These are phyloP conservation scores for Danio rerio DNA, from an alignment of 2,113 vertebrate genomes.

Conservation along the genomic window GRCz12tu NC_133195.1:21197501-21198000, in stretches of 20 bases:
- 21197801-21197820: not conserved
- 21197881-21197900: not conserved
- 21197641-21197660: not conserved
- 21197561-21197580: constrained; percentile 5
- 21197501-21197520: not conserved
- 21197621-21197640: not conserved
- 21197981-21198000: too few species aligned
- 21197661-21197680: not conserved
- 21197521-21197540: not conserved
- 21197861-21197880: not conserved
- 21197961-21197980: too few species aligned
- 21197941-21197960: too few species aligned
- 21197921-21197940: too few species aligned
- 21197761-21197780: constrained; percentile 59
- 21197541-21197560: not conserved
- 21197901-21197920: too few species aligned
- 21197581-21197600: not conserved
- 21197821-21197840: not conserved
- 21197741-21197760: constrained; percentile 37
- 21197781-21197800: not conserved
- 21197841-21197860: not conserved
- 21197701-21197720: constrained; percentile 53
- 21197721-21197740: not conserved
- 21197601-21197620: not conserved
- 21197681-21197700: not conserved